Evolutionary conservation across 2,113 vertebrate species (phyloP), one percentile per base, ranked within the genome.

Genomic region (Trematocara variabile): DNA sequence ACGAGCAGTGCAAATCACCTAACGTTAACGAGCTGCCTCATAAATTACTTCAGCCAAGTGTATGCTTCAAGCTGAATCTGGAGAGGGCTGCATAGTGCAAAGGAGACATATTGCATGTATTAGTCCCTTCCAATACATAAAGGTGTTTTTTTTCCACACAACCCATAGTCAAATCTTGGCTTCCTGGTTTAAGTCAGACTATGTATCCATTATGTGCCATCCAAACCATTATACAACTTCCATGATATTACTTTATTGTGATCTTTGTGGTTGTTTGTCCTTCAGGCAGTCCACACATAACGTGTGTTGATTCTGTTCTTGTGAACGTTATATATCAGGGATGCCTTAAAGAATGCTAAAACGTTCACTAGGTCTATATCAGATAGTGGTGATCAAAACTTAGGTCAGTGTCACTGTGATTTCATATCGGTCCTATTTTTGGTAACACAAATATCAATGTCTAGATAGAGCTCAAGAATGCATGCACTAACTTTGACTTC

Each of bases 1-100:
- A 96, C 90, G 95, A 95, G 95, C 93, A 89, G 91, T 82, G 93
- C 95, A 96, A 96, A 97, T 96, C 94, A 94, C 90, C 91, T 73
- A 25, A 86, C 85, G 91, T 95, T 96, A 96, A 96, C 92, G 91
- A 96, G 95, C 95, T 93, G 91, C 94, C 96, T 95, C 94, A 77
- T 96, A 96, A 97, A 96, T 96, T 93, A 94, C 92, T 82, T 91
- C 88, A 88, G 92, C 88, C 68, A n/a, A 89, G 88, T 79, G 86
- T 75, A 41, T 25, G 86, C 91, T 82, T 20, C 55, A 60, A 86
- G 86, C 84, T 53, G 56, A 84, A 86, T 87, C 44, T 46, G 89
- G 83, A 83, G 58, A 25, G 70, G 54, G 68, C 81, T 80, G 54
- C 9, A 56, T 84, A 77, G 81, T 92, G 80, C 87, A 90, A 88